phyloP scores from a whole-genome alignment of 2,797 vertebrate species.

The Acanthurus lineatus region DNA sequence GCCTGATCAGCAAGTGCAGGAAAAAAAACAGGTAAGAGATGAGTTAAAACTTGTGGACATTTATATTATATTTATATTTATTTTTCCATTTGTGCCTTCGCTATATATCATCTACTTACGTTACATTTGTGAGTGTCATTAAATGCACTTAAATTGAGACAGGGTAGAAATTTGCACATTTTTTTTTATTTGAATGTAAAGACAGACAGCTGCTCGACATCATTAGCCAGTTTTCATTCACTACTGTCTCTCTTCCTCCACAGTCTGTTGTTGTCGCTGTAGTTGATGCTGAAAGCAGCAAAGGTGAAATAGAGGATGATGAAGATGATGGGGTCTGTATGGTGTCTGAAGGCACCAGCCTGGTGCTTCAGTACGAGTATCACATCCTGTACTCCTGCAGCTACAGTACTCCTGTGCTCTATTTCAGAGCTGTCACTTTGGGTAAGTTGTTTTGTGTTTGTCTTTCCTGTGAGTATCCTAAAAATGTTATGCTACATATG shows the following conservation, averaged over 20 bases:
- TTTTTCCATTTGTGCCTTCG: neutral
- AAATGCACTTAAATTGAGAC: too few relatives aligned
- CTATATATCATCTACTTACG: too few relatives aligned
- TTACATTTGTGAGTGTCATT: too few relatives aligned
- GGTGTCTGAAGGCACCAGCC: slow-evolving; percentile 16
- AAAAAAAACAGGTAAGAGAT: slow-evolving; percentile 26
- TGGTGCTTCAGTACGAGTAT: slow-evolving; percentile 86
- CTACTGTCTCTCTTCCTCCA: neutral
- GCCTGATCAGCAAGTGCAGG: too few relatives aligned
- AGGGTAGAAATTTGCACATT: neutral
- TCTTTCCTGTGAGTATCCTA: too few relatives aligned
- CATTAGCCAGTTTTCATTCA: neutral
- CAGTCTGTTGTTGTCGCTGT: slow-evolving; percentile 23
- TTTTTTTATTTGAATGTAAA: neutral
- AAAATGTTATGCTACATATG: too few relatives aligned
- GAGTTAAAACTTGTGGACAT: neutral
- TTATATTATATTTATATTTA: neutral
- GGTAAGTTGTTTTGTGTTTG: slow-evolving; percentile 80
- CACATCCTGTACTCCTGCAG: slow-evolving; percentile 94
- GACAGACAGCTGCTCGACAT: neutral
- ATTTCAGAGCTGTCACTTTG: slow-evolving; percentile 91
- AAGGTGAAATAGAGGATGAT: slow-evolving; percentile 20
- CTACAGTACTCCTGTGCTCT: slow-evolving; percentile 92
- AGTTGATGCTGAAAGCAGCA: neutral
- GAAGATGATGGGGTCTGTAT: slow-evolving; percentile 1